A percentile compares a stretch with the other conserved stretches of the same genome.
phyloP scores from a whole-genome alignment of 2,888 invertebrate species.

The Pheosia tremula region DNA sequence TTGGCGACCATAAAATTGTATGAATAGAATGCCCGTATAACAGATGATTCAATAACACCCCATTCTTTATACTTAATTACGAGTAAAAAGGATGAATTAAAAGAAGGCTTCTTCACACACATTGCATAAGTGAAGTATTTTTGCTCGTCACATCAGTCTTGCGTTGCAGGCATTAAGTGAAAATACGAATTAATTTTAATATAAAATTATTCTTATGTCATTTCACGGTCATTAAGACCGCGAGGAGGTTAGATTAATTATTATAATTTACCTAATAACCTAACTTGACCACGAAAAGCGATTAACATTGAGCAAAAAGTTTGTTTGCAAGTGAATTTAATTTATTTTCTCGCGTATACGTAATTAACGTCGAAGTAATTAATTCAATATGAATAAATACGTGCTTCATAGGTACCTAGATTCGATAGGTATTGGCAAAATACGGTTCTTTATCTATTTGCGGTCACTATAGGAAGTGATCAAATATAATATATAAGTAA shows the following conservation, averaged over 20 bases:
- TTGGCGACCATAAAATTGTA: slow-evolving; percentile 39
- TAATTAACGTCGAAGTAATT: neutral
- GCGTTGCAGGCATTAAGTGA: slow-evolving; percentile 45
- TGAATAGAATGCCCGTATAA: slow-evolving; percentile 27
- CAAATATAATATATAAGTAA: no score
- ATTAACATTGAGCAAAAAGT: neutral
- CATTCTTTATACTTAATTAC: slow-evolving; percentile 45
- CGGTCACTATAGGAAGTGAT: no score
- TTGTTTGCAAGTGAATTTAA: neutral
- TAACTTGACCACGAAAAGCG: slow-evolving; percentile 12
- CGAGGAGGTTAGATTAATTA: slow-evolving; percentile 43
- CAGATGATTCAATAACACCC: slow-evolving; percentile 29
- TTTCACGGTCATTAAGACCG: slow-evolving; percentile 67
- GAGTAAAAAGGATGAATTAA: slow-evolving; percentile 43
- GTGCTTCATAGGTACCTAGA: no score
- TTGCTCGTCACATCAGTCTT: slow-evolving; percentile 41
- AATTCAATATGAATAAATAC: neutral
- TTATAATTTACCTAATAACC: slow-evolving; percentile 20
- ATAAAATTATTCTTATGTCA: slow-evolving; percentile 54
- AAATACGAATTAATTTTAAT: slow-evolving; percentile 37
- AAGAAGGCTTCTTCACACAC: slow-evolving; percentile 38
- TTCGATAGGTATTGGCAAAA: no score
- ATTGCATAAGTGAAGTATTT: slow-evolving; percentile 25
- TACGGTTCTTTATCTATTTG: no score
- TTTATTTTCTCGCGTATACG: neutral